Conservation (phyloP, 2,797 vertebrate species). For the Eutrigla gurnardus region DNA sequence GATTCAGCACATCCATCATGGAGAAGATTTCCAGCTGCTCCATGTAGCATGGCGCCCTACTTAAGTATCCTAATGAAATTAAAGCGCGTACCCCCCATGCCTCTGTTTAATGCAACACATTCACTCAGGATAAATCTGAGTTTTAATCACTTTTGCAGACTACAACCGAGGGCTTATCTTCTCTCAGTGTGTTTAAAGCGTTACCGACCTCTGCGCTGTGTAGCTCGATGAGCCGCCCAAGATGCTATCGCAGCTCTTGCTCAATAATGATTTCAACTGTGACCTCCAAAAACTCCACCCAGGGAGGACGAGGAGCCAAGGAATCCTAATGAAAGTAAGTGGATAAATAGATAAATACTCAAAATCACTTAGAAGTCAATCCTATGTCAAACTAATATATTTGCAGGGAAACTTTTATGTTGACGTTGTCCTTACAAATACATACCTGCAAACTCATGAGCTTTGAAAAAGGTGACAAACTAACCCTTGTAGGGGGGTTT, state of each 20-base stretch:
- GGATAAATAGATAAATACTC: conserved; percentile 2
- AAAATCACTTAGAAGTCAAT: conserved; percentile 1
- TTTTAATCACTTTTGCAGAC: conserved; percentile 41
- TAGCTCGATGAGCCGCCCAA: conserved; percentile 14
- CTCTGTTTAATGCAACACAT: conserved; percentile 13
- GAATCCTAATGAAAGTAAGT: conserved; percentile 6
- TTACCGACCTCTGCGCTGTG: conserved; percentile 22
- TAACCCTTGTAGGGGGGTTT: too few relatives aligned
- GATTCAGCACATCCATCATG: conserved; percentile 28
- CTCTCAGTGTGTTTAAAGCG: conserved; percentile 23
- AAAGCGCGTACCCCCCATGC: conserved; percentile 33
- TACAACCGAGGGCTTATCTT: conserved; percentile 47
- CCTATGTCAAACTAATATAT: conserved; percentile 12
- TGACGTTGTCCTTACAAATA: conserved; percentile 1
- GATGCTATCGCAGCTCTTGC: conserved; percentile 42
- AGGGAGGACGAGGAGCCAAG: background rate
- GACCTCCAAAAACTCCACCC: conserved; percentile 37
- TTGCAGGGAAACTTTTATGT: conserved; percentile 16
- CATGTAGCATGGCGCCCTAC: background rate
- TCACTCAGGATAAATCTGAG: conserved; percentile 18
- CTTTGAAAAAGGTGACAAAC: too few relatives aligned
- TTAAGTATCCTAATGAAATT: conserved; percentile 31
- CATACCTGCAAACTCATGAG: too few relatives aligned
- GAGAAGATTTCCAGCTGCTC: conserved; percentile 22
- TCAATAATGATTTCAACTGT: conserved; percentile 38